Evolutionary conservation across 2,888 invertebrate genomes (phyloP).

Genomic region (Athalia cordata): DNA sequence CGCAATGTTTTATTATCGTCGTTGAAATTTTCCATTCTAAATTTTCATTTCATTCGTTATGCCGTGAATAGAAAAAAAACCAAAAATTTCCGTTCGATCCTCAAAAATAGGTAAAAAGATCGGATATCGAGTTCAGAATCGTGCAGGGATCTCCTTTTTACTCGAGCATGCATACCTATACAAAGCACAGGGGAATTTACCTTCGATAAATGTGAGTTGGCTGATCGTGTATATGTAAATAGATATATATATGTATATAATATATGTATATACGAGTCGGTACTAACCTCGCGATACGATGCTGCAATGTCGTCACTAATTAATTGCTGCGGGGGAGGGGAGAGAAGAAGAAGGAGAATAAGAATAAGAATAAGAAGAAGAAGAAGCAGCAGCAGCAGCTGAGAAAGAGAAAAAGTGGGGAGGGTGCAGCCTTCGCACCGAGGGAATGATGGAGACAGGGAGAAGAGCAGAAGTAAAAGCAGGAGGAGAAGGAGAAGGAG

Average conservation of each 20-base stretch:
- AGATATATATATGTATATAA: no score
- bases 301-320: slow-evolving; percentile 21
- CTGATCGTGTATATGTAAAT: neutral
- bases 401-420: neutral
- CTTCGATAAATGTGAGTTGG: neutral
- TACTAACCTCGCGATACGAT: no score
- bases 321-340: slow-evolving; percentile 1
- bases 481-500: neutral
- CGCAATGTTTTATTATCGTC: no score
- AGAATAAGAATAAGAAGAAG: neutral
- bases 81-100: no score
- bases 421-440: neutral
- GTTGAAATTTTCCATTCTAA: no score
- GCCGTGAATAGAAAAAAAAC: no score
- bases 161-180: neutral
- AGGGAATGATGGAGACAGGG: neutral
- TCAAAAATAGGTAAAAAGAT: no score
- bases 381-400: neutral
- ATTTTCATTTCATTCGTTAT: no score
- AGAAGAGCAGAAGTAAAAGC: neutral
- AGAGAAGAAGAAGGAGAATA: slow-evolving; percentile 4
- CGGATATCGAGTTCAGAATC: no score
- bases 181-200: neutral
- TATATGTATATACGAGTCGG: no score
- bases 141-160: neutral